Evolutionary conservation across 1,140 invertebrate species (phyloP).

Genomic region (Plutomurus gul): DNA sequence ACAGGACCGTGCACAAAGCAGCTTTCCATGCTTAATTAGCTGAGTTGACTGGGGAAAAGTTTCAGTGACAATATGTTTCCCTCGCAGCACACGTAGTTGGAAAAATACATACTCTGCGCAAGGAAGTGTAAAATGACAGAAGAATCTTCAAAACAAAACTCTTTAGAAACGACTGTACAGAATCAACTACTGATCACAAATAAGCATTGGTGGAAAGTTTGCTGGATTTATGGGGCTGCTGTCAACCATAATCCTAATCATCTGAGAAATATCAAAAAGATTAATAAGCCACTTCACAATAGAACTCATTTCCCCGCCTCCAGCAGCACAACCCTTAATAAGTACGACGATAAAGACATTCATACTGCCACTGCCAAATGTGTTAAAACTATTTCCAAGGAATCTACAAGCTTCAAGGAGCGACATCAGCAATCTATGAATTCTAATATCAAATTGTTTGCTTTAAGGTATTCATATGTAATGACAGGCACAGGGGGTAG

Average conservation of each 20-base stretch:
- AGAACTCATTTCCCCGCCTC: slow-evolving; percentile 11
- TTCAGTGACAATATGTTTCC: neutral
- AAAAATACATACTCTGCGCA: neutral
- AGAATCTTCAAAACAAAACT: slow-evolving; percentile 14
- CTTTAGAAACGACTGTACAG: slow-evolving; percentile 14
- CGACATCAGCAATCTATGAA: slow-evolving; percentile 12
- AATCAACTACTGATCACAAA: slow-evolving; percentile 10
- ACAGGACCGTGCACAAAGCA: no score
- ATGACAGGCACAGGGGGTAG: no score
- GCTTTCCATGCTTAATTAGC: no score
- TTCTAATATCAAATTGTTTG: slow-evolving; percentile 20
- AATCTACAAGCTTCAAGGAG: neutral
- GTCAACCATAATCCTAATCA: slow-evolving; percentile 69
- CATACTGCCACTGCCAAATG: neutral
- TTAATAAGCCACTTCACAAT: neutral
- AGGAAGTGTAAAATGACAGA: slow-evolving; percentile 29
- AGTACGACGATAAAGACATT: neutral
- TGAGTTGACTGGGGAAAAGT: no score
- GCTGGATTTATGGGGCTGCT: slow-evolving; percentile 81
- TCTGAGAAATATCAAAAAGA: slow-evolving; percentile 47
- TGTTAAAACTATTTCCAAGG: neutral
- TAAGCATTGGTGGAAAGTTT: slow-evolving; percentile 85
- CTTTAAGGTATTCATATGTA: neutral
- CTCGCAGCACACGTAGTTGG: neutral
- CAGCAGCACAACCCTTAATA: neutral